These are phyloP conservation scores for Phoebastria nigripes DNA, from an alignment of 2,797 vertebrate genomes.

Conservation along the genomic window DNA sequence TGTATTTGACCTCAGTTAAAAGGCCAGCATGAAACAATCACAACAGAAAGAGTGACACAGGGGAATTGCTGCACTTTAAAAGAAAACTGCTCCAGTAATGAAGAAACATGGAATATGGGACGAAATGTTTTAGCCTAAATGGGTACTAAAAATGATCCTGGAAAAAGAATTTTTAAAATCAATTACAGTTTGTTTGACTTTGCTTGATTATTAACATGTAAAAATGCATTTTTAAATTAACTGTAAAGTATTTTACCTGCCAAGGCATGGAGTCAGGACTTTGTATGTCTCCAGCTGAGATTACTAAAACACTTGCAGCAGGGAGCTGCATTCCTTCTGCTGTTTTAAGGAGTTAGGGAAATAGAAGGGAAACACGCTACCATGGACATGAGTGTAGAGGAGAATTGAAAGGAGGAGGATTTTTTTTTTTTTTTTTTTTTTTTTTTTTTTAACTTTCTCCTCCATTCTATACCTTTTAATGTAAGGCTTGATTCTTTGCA, in stretches of 20 bases:
- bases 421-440: background rate
- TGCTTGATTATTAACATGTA: background rate
- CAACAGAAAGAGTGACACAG: background rate
- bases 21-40: constrained; percentile 11
- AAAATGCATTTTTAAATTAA: constrained; percentile 11
- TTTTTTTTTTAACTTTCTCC: background rate
- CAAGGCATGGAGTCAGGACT: background rate
- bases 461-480: background rate
- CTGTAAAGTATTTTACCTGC: constrained; percentile 3
- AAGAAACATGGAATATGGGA: background rate
- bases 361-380: background rate
- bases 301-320: constrained; percentile 30
- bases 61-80: background rate
- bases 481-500: background rate
- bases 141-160: background rate
- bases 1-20: constrained; percentile 35
- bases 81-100: background rate
- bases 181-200: background rate
- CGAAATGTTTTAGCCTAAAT: background rate
- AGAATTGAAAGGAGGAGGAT: background rate
- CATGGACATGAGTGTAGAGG: background rate
- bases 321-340: constrained; percentile 54
- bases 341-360: background rate
- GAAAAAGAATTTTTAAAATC: background rate
- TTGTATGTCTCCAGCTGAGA: constrained; percentile 29